Conservation (phyloP, 2,797 vertebrate species). For the Pygocentrus nattereri region DNA sequence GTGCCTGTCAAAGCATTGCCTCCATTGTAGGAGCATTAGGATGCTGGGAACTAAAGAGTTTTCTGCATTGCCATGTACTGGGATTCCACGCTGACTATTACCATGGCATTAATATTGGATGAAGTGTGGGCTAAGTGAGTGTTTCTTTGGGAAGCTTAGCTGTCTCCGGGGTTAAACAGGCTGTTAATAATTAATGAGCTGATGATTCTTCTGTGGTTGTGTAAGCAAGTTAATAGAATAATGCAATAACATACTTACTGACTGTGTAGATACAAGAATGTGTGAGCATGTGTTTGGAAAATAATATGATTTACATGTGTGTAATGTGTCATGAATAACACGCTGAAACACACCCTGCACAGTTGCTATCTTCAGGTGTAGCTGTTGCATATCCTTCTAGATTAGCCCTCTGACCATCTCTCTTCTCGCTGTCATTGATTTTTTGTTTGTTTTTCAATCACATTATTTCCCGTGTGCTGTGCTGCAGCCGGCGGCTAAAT, state of each 20-base stretch:
- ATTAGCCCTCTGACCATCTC: constrained; percentile 37
- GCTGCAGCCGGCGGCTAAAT: constrained; percentile 81
- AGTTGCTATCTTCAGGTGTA: constrained; percentile 44
- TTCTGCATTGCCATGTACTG: constrained; percentile 38
- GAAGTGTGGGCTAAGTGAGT: constrained; percentile 72
- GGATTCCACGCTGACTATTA: constrained; percentile 77
- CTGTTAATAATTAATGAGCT: constrained; percentile 63
- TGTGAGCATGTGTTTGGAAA: constrained; percentile 50
- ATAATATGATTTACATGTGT: constrained; percentile 48
- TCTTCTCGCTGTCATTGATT: constrained; percentile 76
- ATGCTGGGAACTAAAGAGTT: neutral
- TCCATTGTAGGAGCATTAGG: constrained; percentile 16
- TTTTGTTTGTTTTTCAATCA: constrained; percentile 86
- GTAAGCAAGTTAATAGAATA: constrained; percentile 62
- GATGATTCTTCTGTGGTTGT: constrained; percentile 57
- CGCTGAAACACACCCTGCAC: constrained; percentile 22
- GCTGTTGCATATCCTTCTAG: constrained; percentile 54
- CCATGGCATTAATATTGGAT: constrained; percentile 83
- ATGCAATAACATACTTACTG: constrained; percentile 50
- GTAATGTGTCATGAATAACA: constrained; percentile 5
- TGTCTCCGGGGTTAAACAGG: constrained; percentile 59
- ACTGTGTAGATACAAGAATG: constrained; percentile 64
- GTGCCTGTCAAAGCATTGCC: neutral
- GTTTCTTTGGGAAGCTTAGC: constrained; percentile 57
- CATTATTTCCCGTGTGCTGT: constrained; percentile 82